A percentile compares a stretch with the other conserved stretches of the same genome.
These are phyloP conservation scores for Alaudala cheleensis DNA, from an alignment of 2,113 vertebrate genomes.

Conservation along the genomic window DNA sequence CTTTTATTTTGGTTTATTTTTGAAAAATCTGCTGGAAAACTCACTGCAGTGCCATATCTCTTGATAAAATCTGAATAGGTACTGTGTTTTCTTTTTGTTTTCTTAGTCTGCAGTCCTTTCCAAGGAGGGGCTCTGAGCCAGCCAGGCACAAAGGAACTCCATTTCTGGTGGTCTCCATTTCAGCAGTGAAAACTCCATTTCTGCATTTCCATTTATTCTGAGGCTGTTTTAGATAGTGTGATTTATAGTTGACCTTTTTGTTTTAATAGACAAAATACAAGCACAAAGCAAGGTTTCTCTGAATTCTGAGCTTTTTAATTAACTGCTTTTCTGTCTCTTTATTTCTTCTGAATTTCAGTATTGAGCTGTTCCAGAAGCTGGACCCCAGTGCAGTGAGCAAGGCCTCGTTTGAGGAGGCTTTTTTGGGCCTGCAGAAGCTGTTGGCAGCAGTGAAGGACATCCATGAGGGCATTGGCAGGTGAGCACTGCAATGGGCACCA, in stretches of 20 bases:
- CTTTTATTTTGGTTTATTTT: not conserved
- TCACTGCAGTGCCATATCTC: not conserved
- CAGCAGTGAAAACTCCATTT: not conserved
- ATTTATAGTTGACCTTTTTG: not conserved
- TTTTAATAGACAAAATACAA: not conserved
- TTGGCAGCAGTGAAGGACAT: conserved; percentile 82
- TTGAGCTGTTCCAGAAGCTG: conserved; percentile 75
- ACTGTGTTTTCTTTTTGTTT: not conserved
- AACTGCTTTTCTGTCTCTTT: not conserved
- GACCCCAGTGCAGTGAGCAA: conserved; percentile 39
- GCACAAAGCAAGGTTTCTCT: not conserved
- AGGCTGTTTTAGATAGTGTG: not conserved
- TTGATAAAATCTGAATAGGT: not conserved
- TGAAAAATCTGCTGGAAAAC: not conserved
- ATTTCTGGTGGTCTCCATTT: not conserved
- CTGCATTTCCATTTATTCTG: not conserved
- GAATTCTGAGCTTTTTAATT: not conserved
- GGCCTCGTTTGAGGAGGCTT: conserved; percentile 81
- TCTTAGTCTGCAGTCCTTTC: not conserved
- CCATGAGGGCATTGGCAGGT: conserved; percentile 85
- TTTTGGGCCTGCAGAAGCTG: conserved; percentile 83
- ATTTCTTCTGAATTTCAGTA: conserved; percentile 37
- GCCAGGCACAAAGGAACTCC: not conserved
- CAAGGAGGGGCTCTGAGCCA: not conserved
- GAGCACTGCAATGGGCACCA: not conserved